Conservation (phyloP, 2,797 vertebrate species). For the Crocodylus rhombifer region DNA sequence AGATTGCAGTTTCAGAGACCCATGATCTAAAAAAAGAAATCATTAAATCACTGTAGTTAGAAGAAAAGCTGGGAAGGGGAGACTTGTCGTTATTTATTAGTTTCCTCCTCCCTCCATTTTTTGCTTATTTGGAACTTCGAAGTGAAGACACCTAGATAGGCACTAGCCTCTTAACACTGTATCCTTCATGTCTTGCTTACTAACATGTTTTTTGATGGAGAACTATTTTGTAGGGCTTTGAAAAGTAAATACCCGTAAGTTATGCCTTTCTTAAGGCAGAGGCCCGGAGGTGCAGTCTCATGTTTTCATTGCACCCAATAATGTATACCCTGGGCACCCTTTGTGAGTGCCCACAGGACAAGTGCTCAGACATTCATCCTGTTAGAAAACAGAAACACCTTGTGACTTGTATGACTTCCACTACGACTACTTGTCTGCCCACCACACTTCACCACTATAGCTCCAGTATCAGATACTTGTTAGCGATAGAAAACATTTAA, state of each 20-base stretch:
- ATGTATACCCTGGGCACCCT: background rate
- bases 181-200: background rate
- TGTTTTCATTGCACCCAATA: background rate
- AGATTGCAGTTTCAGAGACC: background rate
- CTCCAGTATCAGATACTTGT: background rate
- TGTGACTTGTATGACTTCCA: background rate
- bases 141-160: background rate
- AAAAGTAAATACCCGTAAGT: background rate
- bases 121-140: background rate
- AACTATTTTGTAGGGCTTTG: background rate
- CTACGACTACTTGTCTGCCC: too few relatives aligned
- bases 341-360: background rate
- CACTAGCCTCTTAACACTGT: background rate
- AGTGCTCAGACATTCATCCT: background rate
- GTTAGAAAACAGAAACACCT: background rate
- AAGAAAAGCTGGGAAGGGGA: background rate
- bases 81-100: background rate
- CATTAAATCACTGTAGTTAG: background rate
- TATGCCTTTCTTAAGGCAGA: background rate
- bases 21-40: background rate
- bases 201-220: background rate
- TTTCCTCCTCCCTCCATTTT: background rate
- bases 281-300: background rate
- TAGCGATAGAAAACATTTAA: background rate
- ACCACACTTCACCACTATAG: background rate